Percentiles rank a stretch among this genome's conserved stretches.
Conservation (phyloP, 2,113 vertebrate species). For the Lynx canadensis region DNA sequence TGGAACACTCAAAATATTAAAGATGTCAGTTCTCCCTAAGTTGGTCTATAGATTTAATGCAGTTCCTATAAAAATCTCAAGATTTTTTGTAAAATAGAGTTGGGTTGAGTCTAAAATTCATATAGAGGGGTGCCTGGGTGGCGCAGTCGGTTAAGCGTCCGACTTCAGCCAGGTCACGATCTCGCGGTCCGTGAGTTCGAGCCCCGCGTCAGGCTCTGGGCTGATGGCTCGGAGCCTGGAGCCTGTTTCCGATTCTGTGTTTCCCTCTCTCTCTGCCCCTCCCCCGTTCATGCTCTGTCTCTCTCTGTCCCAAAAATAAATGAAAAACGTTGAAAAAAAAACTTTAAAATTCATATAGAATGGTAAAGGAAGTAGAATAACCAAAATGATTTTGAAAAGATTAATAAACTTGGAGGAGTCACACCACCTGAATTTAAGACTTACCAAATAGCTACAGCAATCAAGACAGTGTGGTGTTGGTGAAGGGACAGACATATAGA, state of each 20-base stretch:
- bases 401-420: slow-evolving; percentile 23
- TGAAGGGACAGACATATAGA: neutral
- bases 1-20: neutral
- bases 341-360: slow-evolving; percentile 21
- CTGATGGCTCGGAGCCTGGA: no score
- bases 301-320: no score
- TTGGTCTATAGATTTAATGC: neutral
- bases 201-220: no score
- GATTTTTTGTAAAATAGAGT: neutral
- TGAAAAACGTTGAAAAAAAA: no score
- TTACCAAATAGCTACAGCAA: neutral
- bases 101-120: neutral
- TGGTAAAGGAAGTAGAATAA: slow-evolving; percentile 43
- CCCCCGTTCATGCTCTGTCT: no score
- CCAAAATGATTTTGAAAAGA: slow-evolving; percentile 21
- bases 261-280: no score
- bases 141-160: no score
- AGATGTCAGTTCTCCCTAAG: slow-evolving; percentile 2
- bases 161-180: no score
- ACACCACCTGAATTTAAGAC: slow-evolving; percentile 2
- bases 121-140: neutral
- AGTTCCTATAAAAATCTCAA: neutral
- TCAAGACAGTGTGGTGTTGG: neutral
- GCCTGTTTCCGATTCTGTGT: no score
- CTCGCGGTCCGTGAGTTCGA: no score